Evolutionary conservation across 1,140 invertebrate species (phyloP), one percentile per base, ranked within the genome.

Genomic region (Belonocnema kinseyi): DNA sequence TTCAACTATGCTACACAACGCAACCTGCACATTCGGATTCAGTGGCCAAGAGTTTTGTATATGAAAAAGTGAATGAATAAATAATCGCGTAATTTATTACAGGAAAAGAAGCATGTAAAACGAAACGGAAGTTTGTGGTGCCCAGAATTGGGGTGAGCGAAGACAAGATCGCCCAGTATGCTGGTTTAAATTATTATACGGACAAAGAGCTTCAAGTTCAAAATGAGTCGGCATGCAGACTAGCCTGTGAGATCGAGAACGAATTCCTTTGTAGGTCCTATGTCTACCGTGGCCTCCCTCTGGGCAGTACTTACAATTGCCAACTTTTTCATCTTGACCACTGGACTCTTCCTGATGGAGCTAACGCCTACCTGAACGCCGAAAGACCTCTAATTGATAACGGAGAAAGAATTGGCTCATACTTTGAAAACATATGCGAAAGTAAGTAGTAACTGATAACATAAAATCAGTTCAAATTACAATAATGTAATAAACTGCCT

Each of bases 191-290:
- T 85, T 98, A 98, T 89, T 98, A 98, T 90, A 96, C 96, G 0
- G 97, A 98, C 90, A 98, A 98, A 91, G 97, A 98, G 88, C 88
- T 98, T 19, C 89, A 94, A 90, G 96, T 96, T 50, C 96, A 95
- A 66, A 96, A 94, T 40, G 95, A 97, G 85, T 93, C 95, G 0
- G 96, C 96, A 5, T 98, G 97, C 86, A 93, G 95, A 74, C 91
- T 97, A 54, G 97, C 97, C 52, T 98, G 97, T 89, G 96, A 98
- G 88, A 95, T 97, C 66, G 97, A 98, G 90, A 96, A 96, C 77
- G 97, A 98, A 90, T 98, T 98, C 91, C 93, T 98, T 1, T 98
- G 97, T 90, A 93, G 97, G 61, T 98, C 97, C 0, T 97, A 95
- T 92, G 91, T 98, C 51, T 98, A 96, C 90, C 93, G 96, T 56